Evolutionary conservation across 1,140 invertebrate genomes (phyloP).

Genomic region (Pissodes strobi): DNA sequence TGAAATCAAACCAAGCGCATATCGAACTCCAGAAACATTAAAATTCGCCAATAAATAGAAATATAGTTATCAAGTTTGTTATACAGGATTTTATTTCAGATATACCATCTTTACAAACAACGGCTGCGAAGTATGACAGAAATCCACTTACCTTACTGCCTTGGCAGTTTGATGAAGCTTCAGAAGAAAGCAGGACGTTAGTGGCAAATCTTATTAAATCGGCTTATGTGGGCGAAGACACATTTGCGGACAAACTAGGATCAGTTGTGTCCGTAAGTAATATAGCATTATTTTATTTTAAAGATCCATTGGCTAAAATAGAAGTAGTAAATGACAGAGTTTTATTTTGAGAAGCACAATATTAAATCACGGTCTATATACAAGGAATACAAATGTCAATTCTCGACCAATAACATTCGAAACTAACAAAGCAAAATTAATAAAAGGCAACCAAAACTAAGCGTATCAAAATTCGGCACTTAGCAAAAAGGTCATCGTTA

Average conservation of each 20-base stretch:
- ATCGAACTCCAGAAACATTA: not conserved
- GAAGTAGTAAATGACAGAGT: too few relatives aligned
- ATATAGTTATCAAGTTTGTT: not conserved
- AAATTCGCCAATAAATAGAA: not conserved
- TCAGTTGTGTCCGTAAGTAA: slow-evolving; percentile 14
- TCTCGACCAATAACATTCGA: too few relatives aligned
- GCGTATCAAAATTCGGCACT: too few relatives aligned
- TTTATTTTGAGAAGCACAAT: too few relatives aligned
- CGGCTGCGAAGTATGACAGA: slow-evolving; percentile 4
- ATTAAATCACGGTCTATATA: too few relatives aligned
- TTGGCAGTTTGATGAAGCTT: not conserved
- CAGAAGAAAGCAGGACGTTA: not conserved
- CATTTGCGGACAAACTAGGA: slow-evolving; percentile 19
- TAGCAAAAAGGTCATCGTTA: too few relatives aligned
- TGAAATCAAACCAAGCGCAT: too few relatives aligned
- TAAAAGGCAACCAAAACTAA: too few relatives aligned
- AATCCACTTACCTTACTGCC: not conserved
- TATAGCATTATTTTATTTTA: not conserved
- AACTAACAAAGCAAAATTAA: too few relatives aligned
- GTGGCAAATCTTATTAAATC: slow-evolving; percentile 11
- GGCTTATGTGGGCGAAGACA: slow-evolving; percentile 21
- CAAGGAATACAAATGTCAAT: too few relatives aligned
- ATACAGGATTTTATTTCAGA: not conserved
- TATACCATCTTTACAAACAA: not conserved
- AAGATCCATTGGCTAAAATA: slow-evolving; percentile 67